Conservation (phyloP, 2,797 vertebrate species). For the Chiropotes sagulatus region DNA sequence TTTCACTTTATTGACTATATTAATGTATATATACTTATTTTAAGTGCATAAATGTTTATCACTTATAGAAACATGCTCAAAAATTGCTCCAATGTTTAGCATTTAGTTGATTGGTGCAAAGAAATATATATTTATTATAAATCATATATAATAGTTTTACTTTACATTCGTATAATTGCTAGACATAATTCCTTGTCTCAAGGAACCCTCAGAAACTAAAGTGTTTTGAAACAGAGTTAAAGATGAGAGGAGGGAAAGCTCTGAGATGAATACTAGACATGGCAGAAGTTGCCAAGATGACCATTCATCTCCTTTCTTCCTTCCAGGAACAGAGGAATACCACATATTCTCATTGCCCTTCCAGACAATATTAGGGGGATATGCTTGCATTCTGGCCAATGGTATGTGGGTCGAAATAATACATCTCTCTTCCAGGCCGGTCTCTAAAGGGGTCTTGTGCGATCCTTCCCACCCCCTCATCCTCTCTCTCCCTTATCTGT, state of each 20-base stretch:
- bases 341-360: background rate
- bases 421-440: background rate
- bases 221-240: background rate
- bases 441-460: background rate
- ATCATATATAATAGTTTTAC: conserved; percentile 14
- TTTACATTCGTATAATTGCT: background rate
- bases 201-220: background rate
- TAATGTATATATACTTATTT: background rate
- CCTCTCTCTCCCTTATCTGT: background rate
- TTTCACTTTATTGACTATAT: background rate
- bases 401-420: background rate
- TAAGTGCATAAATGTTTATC: background rate
- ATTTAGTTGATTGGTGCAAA: background rate
- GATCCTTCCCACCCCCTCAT: background rate
- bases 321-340: background rate
- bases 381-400: background rate
- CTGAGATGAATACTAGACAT: background rate
- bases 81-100: background rate
- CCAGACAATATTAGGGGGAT: background rate
- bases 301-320: background rate
- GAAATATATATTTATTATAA: conserved; percentile 26
- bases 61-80: background rate
- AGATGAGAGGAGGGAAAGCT: background rate
- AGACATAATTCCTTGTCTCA: background rate
- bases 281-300: background rate